A percentile compares a stretch with the other conserved stretches of the same genome.
Evolutionary conservation across 1,140 invertebrate species (phyloP).

Genomic region (Atopsyche davidsoni): DNA sequence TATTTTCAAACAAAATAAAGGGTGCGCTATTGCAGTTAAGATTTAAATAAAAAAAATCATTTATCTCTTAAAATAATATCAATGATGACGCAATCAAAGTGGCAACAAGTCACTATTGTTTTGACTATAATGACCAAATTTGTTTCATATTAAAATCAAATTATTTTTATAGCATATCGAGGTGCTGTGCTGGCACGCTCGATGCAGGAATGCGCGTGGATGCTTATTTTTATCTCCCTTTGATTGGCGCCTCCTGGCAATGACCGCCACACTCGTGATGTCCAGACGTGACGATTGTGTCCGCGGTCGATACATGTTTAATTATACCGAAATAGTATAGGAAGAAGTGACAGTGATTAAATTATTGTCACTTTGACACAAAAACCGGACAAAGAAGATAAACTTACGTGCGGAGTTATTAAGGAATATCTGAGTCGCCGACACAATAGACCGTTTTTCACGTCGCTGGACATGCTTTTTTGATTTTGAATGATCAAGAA

Average conservation of each 20-base stretch:
- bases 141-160: not conserved
- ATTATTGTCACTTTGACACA: constrained; percentile 19
- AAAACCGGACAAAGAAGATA: constrained; percentile 11
- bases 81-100: too few species aligned
- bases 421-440: constrained; percentile 6
- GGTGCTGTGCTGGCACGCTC: not conserved
- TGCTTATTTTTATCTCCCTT: not conserved
- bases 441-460: constrained; percentile 8
- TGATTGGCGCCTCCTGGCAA: not conserved
- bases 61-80: too few species aligned
- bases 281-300: constrained; percentile 23
- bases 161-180: constrained; percentile 2
- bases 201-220: not conserved
- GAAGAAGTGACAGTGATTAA: constrained; percentile 8
- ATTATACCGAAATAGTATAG: constrained; percentile 20
- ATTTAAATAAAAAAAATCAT: too few species aligned
- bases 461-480: not conserved
- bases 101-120: not conserved
- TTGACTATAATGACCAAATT: not conserved
- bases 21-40: too few species aligned
- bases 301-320: constrained; percentile 23
- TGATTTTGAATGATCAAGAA: not conserved
- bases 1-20: too few species aligned
- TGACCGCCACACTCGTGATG: not conserved
- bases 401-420: constrained; percentile 12